Conservation (phyloP, 2,888 invertebrate genomes). For the Xanthorhoe spadicearia region DNA sequence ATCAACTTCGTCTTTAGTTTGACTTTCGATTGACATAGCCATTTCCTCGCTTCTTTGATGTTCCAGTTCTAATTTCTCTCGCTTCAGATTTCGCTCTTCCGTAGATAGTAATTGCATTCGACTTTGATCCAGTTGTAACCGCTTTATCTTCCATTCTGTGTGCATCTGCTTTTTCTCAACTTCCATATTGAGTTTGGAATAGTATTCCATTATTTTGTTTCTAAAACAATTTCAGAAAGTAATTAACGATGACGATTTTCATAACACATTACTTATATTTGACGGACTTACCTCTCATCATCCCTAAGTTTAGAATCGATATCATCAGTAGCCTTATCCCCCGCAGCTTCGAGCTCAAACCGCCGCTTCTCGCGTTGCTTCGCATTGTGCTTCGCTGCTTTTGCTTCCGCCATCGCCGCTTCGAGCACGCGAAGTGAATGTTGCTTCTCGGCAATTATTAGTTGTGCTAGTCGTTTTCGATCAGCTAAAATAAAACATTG, state of each 20-base stretch:
- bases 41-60: slow-evolving; percentile 71
- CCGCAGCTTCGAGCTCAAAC: slow-evolving; percentile 58
- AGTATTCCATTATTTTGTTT: slow-evolving; percentile 86
- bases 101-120: slow-evolving; percentile 78
- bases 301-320: slow-evolving; percentile 71
- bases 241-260: no score
- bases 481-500: slow-evolving; percentile 59
- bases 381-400: slow-evolving; percentile 66
- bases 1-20: slow-evolving; percentile 54
- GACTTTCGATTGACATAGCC: slow-evolving; percentile 66
- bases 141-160: slow-evolving; percentile 84
- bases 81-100: slow-evolving; percentile 81
- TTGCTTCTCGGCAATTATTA: slow-evolving; percentile 80
- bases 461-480: slow-evolving; percentile 73
- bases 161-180: slow-evolving; percentile 84
- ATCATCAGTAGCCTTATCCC: slow-evolving; percentile 67
- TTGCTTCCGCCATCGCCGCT: slow-evolving; percentile 78
- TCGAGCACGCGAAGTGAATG: slow-evolving; percentile 75
- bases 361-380: slow-evolving; percentile 63
- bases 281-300: slow-evolving; percentile 64
- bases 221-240: slow-evolving; percentile 62
- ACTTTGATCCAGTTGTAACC: slow-evolving; percentile 74
- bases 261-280: no score
- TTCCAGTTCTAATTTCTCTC: slow-evolving; percentile 81
- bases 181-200: slow-evolving; percentile 85